These are phyloP conservation scores for Pyrrhosoma nymphula DNA, from an alignment of 2,888 invertebrate genomes.

Conservation along the genomic window DNA sequence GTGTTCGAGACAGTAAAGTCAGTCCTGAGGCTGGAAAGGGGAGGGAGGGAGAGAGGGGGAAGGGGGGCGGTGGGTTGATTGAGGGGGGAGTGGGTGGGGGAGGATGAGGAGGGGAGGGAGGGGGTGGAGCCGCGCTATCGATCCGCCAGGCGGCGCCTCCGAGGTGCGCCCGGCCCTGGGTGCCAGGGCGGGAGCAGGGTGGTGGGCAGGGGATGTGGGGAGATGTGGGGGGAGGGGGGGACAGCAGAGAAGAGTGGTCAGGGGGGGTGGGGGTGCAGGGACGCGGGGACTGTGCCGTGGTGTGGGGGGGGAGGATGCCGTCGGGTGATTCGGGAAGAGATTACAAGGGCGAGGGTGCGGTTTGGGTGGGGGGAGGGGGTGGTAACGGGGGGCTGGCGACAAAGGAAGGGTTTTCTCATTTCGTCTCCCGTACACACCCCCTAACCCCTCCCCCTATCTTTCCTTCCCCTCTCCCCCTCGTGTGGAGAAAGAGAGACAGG, in stretches of 20 bases:
- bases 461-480: no score
- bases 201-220: neutral
- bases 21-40: neutral
- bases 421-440: neutral
- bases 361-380: neutral
- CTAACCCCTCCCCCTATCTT: no score
- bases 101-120: neutral
- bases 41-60: neutral
- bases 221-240: neutral
- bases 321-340: slow-evolving; percentile 16
- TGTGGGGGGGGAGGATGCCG: neutral
- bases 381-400: neutral
- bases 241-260: neutral
- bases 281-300: neutral
- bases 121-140: slow-evolving; percentile 9
- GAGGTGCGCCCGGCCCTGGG: slow-evolving; percentile 31
- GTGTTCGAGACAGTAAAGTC: neutral
- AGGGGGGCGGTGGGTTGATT: neutral
- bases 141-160: slow-evolving; percentile 9
- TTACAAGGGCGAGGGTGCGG: slow-evolving; percentile 37
- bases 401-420: slow-evolving; percentile 28
- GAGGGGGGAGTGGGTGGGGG: neutral
- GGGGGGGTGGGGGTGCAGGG: neutral
- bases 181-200: neutral
- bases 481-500: neutral